phyloP scores from a whole-genome alignment of 1,140 invertebrate species.

The Agrypnia vestita region DNA sequence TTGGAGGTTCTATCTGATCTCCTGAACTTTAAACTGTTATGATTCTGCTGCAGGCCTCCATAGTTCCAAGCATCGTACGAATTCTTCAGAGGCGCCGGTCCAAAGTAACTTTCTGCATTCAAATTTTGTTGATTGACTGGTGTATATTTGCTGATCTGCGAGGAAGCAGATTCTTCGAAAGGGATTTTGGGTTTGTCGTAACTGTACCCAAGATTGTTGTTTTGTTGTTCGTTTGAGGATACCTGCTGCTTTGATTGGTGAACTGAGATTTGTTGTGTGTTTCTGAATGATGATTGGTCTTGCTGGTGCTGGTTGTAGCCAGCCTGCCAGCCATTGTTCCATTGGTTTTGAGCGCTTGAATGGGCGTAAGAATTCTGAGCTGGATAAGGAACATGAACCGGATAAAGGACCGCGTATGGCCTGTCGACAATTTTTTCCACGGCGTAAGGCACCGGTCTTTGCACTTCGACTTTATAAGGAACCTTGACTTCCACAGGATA shows the following conservation, averaged over 20 bases:
- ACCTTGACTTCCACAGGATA: constrained; percentile 73
- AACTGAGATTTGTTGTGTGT: not conserved
- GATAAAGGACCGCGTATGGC: constrained; percentile 55
- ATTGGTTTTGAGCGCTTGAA: constrained; percentile 28
- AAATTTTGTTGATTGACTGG: not conserved
- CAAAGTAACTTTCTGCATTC: constrained; percentile 65
- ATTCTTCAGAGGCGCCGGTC: constrained; percentile 67
- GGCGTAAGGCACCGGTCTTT: constrained; percentile 64
- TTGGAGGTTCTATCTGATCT: constrained; percentile 74
- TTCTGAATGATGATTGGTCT: not conserved
- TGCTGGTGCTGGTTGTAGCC: constrained; percentile 26
- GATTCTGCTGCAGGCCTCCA: constrained; percentile 31
- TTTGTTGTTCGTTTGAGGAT: constrained; percentile 25
- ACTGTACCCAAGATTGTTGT: constrained; percentile 8
- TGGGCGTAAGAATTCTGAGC: constrained; percentile 47
- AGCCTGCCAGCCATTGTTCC: constrained; percentile 25
- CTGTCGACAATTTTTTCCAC: constrained; percentile 64
- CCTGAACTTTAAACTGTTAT: constrained; percentile 63
- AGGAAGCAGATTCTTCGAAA: not conserved
- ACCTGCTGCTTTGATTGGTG: constrained; percentile 46
- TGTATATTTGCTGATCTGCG: not conserved
- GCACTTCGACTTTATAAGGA: constrained; percentile 51
- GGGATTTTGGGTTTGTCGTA: constrained; percentile 12
- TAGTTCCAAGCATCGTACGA: constrained; percentile 26
- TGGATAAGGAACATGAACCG: constrained; percentile 39